These are phyloP conservation scores for Campylorhamphus procurvoides DNA, from an alignment of 2,113 vertebrate species.

Conservation along the genomic window DNA sequence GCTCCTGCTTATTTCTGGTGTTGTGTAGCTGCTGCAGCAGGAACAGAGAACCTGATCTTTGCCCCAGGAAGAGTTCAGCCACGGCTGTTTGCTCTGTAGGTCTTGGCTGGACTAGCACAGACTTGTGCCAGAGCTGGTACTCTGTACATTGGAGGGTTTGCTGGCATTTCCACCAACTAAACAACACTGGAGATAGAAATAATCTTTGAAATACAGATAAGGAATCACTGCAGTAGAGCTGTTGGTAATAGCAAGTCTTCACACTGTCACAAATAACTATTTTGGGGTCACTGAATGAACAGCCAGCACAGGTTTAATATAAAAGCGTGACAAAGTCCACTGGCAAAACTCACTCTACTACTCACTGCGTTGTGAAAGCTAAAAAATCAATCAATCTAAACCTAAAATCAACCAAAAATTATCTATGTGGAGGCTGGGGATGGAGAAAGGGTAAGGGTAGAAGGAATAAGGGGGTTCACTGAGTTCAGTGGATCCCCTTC, in stretches of 20 bases:
- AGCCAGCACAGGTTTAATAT: neutral
- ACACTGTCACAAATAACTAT: neutral
- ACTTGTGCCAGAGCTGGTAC: neutral
- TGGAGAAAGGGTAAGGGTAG: neutral
- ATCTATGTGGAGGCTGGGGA: neutral
- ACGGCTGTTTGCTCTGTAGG: neutral
- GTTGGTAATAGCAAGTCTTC: neutral
- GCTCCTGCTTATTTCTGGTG: neutral
- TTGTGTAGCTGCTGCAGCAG: neutral
- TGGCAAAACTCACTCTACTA: neutral
- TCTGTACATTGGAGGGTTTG: neutral
- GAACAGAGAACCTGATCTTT: neutral
- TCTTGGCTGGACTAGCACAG: neutral
- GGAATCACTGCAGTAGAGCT: neutral
- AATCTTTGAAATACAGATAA: neutral
- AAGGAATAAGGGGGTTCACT: neutral
- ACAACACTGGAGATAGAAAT: neutral
- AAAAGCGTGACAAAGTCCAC: neutral
- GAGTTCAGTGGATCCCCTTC: neutral
- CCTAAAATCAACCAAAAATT: neutral
- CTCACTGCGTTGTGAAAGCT: neutral
- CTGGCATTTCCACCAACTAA: neutral
- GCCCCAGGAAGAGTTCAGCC: neutral
- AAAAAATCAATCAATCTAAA: neutral
- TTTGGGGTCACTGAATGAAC: neutral